These are phyloP conservation scores for Heliothis subflexa DNA, from an alignment of 1,140 invertebrate species.

Conservation along the genomic window DNA sequence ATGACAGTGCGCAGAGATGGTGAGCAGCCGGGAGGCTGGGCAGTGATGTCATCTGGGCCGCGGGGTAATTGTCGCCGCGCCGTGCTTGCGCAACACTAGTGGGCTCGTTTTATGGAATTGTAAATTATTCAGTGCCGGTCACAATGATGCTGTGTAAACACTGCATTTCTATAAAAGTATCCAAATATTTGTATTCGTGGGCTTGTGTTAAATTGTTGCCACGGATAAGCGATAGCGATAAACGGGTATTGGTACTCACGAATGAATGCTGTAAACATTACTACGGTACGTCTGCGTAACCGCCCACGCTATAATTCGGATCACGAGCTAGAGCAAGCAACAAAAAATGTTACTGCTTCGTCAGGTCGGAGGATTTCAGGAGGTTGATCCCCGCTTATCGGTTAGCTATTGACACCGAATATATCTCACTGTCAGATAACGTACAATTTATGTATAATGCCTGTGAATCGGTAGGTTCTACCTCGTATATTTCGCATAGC, in stretches of 20 bases:
- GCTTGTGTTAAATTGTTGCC: conserved; percentile 23
- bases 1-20: conserved; percentile 22
- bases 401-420: conserved; percentile 38
- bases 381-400: conserved; percentile 16
- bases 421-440: conserved; percentile 41
- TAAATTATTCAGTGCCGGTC: conserved; percentile 28
- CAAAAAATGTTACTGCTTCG: conserved; percentile 38
- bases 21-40: conserved; percentile 55
- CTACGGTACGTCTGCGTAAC: conserved; percentile 31
- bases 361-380: conserved; percentile 25
- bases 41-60: conserved; percentile 75
- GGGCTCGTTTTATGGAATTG: conserved; percentile 25
- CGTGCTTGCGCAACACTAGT: conserved; percentile 55
- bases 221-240: conserved; percentile 9
- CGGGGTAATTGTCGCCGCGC: conserved; percentile 66
- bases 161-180: conserved; percentile 31
- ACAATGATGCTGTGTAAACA: conserved; percentile 20
- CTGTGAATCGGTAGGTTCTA: conserved; percentile 28
- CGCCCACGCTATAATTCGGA: conserved; percentile 21
- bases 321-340: conserved; percentile 29
- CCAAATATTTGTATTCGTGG: conserved; percentile 16
- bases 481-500: conserved; percentile 16
- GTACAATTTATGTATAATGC: conserved; percentile 25
- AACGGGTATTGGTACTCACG: conserved; percentile 10
- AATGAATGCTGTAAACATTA: conserved; percentile 35